Percentiles rank a stretch among this genome's conserved stretches.
Conservation (phyloP, 2,113 vertebrate genomes). For the Ochotona princeps region DNA sequence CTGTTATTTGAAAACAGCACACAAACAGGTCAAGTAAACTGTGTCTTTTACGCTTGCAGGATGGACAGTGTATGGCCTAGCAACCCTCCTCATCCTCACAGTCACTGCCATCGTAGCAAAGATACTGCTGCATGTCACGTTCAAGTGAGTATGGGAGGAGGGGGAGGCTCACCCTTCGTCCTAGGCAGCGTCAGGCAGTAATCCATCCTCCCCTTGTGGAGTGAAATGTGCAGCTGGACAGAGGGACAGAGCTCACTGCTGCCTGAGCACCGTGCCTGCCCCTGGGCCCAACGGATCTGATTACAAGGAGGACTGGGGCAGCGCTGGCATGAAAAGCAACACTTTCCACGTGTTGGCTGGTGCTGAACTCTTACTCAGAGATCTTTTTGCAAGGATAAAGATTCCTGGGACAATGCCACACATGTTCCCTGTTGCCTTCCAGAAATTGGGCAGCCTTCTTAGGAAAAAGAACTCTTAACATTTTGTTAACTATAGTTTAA, state of each 20-base stretch:
- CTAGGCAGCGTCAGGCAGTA: neutral
- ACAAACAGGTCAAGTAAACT: neutral
- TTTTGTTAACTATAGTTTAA: slow-evolving; percentile 15
- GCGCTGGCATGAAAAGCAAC: neutral
- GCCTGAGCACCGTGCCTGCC: neutral
- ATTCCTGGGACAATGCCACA: neutral
- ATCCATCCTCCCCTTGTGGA: neutral
- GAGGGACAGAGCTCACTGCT: neutral
- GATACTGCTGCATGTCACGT: slow-evolving; percentile 93
- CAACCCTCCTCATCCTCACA: slow-evolving; percentile 93
- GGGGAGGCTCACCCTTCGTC: neutral
- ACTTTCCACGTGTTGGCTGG: neutral
- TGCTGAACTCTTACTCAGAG: neutral
- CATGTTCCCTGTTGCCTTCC: slow-evolving; percentile 1
- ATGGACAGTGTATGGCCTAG: slow-evolving; percentile 96
- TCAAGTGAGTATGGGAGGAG: slow-evolving; percentile 91
- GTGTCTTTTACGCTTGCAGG: slow-evolving; percentile 84
- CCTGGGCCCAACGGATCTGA: neutral
- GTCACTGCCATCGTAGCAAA: slow-evolving; percentile 94
- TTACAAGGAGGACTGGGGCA: slow-evolving; percentile 31
- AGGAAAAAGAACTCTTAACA: slow-evolving; percentile 31
- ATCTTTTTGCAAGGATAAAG: neutral
- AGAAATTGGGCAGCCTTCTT: slow-evolving; percentile 21
- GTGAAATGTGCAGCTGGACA: slow-evolving; percentile 39
- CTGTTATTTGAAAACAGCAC: neutral